Evolutionary conservation across 2,797 vertebrate species (phyloP).

Genomic region (Synanceia verrucosa): DNA sequence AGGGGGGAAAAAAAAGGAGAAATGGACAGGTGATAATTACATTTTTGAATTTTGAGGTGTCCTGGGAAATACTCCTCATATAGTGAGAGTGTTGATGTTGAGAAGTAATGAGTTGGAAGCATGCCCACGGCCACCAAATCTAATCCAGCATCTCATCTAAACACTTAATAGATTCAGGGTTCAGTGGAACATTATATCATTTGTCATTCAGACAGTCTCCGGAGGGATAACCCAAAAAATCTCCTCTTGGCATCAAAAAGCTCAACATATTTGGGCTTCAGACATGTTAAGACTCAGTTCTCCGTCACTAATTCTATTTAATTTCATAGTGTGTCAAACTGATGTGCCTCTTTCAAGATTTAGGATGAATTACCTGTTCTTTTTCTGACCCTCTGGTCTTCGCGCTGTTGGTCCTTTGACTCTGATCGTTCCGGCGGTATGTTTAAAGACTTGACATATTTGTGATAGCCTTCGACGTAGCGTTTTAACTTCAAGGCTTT

Average conservation of each 20-base stretch:
- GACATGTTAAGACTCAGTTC: neutral
- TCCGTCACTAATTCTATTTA: slow-evolving; percentile 4
- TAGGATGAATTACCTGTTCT: slow-evolving; percentile 18
- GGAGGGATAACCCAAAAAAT: slow-evolving; percentile 56
- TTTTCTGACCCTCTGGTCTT: accelerated
- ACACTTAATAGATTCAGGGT: slow-evolving; percentile 73
- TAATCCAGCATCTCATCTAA: slow-evolving; percentile 74
- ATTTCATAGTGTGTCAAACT: neutral
- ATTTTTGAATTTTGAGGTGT: slow-evolving; percentile 64
- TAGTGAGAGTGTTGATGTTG: slow-evolving; percentile 64
- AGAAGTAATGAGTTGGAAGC: slow-evolving; percentile 76
- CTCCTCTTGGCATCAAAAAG: slow-evolving; percentile 47
- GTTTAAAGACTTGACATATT: slow-evolving; percentile 55
- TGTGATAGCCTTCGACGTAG: slow-evolving; percentile 80
- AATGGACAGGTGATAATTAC: slow-evolving; percentile 78
- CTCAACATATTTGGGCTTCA: slow-evolving; percentile 13
- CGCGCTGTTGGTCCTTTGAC: neutral
- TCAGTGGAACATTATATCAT: slow-evolving; percentile 64
- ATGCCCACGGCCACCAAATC: slow-evolving; percentile 70
- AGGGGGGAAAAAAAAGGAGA: slow-evolving; percentile 7
- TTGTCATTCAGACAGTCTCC: slow-evolving; percentile 65
- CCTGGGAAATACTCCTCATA: slow-evolving; percentile 68
- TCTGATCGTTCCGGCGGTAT: slow-evolving; percentile 31
- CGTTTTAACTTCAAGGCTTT: slow-evolving; percentile 80
- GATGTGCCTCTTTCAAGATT: neutral